phyloP scores from a whole-genome alignment of 2,113 vertebrate genomes.

The Rhynchomys soricoides region DNA sequence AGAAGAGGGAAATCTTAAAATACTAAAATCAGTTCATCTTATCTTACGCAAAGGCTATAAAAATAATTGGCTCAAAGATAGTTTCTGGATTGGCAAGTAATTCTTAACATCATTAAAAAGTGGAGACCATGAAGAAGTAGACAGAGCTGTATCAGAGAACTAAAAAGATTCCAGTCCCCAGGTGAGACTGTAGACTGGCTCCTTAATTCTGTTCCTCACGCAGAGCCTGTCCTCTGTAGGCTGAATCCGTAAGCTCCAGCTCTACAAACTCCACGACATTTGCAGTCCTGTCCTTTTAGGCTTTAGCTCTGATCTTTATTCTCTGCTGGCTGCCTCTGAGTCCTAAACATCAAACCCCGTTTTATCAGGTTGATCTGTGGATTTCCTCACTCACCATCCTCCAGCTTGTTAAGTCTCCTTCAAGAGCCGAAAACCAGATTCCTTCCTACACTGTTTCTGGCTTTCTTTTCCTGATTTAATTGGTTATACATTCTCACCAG shows the following conservation, averaged over 20 bases:
- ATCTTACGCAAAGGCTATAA: conserved; percentile 43
- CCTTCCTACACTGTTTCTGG: background rate
- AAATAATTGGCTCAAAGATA: conserved; percentile 51
- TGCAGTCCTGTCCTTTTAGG: background rate
- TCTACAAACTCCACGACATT: background rate
- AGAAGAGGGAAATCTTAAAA: conserved; percentile 37
- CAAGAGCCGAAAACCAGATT: conserved; percentile 1
- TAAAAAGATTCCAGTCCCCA: background rate
- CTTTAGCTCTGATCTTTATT: conserved; percentile 2
- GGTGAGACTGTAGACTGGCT: background rate
- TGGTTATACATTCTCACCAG: conserved; percentile 61
- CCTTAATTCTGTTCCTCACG: background rate
- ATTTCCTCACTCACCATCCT: background rate
- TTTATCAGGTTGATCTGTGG: background rate
- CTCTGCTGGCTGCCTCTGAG: background rate
- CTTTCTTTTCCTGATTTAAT: conserved; percentile 68
- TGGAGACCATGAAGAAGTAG: conserved; percentile 62
- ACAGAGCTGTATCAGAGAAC: conserved; percentile 48
- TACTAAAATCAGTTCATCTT: conserved; percentile 75
- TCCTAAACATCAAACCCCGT: conserved; percentile 26
- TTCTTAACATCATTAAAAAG: conserved; percentile 56
- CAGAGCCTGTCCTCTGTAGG: background rate
- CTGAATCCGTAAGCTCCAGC: background rate
- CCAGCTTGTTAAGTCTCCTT: conserved; percentile 11
- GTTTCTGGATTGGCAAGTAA: conserved; percentile 2